Base-by-base conservation (phyloP, 2,113 vertebrate genomes). In the Carassius carassius region DNA sequence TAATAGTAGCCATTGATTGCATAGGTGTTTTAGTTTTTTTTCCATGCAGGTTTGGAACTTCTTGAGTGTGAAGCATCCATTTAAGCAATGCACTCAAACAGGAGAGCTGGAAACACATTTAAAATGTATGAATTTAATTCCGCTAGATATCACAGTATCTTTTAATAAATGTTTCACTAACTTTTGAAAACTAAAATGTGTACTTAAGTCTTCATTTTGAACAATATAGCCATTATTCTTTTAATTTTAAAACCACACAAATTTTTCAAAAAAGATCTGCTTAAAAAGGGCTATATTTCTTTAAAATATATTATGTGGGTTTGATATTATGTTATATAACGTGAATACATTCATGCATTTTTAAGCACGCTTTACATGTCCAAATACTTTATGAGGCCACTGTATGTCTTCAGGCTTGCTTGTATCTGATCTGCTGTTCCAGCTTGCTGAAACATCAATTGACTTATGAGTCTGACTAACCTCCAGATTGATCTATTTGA, bases 401-500 rank as follows among this genome's bases (percentile, higher is more conserved):
- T 29, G 37, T 12, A 17, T 81, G 25, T 67, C 32, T 23, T 62
- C 35, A n/a, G 32, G 54, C 60, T 49, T 49, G 78, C 62, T 81
- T 32, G 62, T 21, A 65, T 81, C 41, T 29, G 62, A 49, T 81
- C 78, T 29, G 41, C 41, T 16, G 13, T 47, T 80, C 51, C 32
- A 74, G 69, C 67, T 80, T 51, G 56, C 78, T 44, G 67, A 79
- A 82, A 83, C 80, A 74, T 83, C 77, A 77, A 16, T 47, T 82
- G 69, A 85, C 51, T 82, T 85, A 78, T 65, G 62, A 81, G 60
- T 82, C 74, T 47, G 56, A 86, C 83, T 62, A 86, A 85, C 63
- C 81, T 85, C 72, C 85, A 88, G 84, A 85, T 84, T 81, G 84
- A 84, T 51, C 74, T 49, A 60, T 81, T 85, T 85, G 41, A 87